Conservation (phyloP, 1,140 invertebrate genomes). For the Bombus vancouverensis region DNA sequence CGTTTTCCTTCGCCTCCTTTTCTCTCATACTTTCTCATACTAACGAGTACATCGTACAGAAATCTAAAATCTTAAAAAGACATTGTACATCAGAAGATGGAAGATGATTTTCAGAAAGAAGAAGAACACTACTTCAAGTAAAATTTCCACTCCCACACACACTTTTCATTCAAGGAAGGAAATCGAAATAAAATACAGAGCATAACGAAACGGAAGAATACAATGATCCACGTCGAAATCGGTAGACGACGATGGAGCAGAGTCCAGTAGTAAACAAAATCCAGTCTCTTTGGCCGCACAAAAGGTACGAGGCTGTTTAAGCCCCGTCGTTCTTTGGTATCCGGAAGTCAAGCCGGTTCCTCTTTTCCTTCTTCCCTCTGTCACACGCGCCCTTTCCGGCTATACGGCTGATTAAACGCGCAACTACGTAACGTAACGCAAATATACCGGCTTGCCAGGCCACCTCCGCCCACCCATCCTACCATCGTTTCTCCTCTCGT, state of each 20-base stretch:
- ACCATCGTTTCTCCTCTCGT: slow-evolving; percentile 28
- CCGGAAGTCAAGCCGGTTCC: slow-evolving; percentile 52
- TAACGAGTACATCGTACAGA: background rate
- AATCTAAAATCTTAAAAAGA: no score
- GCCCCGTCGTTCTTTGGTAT: slow-evolving; percentile 48
- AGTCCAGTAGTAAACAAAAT: slow-evolving; percentile 51
- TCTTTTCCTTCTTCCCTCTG: slow-evolving; percentile 51
- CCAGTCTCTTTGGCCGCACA: slow-evolving; percentile 61
- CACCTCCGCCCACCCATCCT: slow-evolving; percentile 28
- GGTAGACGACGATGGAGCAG: slow-evolving; percentile 30
- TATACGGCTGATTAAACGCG: slow-evolving; percentile 82
- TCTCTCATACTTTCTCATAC: slow-evolving; percentile 4
- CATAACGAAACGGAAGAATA: background rate
- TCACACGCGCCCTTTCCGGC: slow-evolving; percentile 66
- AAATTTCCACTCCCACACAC: background rate
- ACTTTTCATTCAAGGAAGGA: background rate
- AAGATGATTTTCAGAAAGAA: no score
- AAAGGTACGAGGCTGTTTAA: slow-evolving; percentile 57
- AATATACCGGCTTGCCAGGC: slow-evolving; percentile 75
- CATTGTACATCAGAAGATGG: no score
- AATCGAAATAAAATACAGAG: background rate
- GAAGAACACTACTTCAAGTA: background rate
- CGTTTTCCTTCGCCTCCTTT: slow-evolving; percentile 41
- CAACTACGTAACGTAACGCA: slow-evolving; percentile 81
- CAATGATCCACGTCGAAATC: background rate